A percentile compares a stretch with the other conserved stretches of the same genome.
phyloP scores from a whole-genome alignment of 2,797 vertebrate species.

The Aeoliscus strigatus region DNA sequence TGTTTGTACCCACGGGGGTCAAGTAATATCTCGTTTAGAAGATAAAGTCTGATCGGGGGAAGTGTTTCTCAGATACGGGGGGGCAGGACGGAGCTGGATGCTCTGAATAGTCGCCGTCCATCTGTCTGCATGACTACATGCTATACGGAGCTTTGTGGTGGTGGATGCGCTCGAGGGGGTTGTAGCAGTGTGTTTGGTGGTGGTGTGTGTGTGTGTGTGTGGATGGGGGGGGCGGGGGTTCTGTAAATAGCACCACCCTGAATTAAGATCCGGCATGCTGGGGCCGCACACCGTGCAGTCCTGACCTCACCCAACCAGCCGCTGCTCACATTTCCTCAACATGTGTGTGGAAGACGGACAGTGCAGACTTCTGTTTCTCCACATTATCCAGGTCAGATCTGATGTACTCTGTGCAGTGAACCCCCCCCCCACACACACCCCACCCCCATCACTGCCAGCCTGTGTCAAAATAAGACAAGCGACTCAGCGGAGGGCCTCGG shows the following conservation, averaged over 20 bases:
- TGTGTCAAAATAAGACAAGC: slow-evolving; percentile 55
- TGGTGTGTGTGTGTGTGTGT: neutral
- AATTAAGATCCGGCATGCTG: slow-evolving; percentile 49
- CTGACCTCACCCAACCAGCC: slow-evolving; percentile 52
- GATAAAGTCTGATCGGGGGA: slow-evolving; percentile 16
- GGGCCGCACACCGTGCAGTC: slow-evolving; percentile 29
- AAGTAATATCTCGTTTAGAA: slow-evolving; percentile 28
- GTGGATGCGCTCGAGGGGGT: slow-evolving; percentile 47
- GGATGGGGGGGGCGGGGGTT: slow-evolving; percentile 6
- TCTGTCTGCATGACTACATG: slow-evolving; percentile 55
- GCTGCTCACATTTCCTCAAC: slow-evolving; percentile 49
- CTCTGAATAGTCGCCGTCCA: slow-evolving; percentile 40
- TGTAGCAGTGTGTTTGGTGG: slow-evolving; percentile 18
- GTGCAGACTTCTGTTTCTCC: slow-evolving; percentile 37
- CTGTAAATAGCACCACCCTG: slow-evolving; percentile 69
- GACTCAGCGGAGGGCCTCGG: slow-evolving; percentile 29
- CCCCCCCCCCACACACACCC: slow-evolving; percentile 23
- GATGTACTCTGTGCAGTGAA: slow-evolving; percentile 43
- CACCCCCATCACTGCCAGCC: slow-evolving; percentile 40
- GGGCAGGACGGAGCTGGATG: slow-evolving; percentile 23
- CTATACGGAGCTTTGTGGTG: slow-evolving; percentile 44
- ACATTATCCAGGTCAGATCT: slow-evolving; percentile 62
- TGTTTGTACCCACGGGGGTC: slow-evolving; percentile 18
- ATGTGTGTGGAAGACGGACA: slow-evolving; percentile 25
- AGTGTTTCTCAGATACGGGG: slow-evolving; percentile 19